A percentile compares a stretch with the other conserved stretches of the same genome.
Evolutionary conservation across 1,140 invertebrate species (phyloP).

Genomic region (Lamellibrachia luymesi): DNA sequence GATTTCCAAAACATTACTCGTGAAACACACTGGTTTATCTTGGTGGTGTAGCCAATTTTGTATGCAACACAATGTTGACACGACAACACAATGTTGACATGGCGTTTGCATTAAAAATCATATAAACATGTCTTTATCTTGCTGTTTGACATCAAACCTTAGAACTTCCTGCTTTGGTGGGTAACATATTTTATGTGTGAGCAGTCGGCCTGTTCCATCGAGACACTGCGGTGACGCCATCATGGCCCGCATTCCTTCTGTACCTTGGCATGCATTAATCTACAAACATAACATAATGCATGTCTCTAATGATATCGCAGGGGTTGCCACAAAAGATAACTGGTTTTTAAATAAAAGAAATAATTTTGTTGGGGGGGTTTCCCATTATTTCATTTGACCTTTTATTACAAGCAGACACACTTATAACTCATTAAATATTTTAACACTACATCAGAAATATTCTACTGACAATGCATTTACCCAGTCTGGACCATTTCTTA

Average conservation of each 20-base stretch:
- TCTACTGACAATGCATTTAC: constrained; percentile 54
- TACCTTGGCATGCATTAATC: constrained; percentile 84
- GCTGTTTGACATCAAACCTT: constrained; percentile 27
- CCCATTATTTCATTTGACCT: background rate
- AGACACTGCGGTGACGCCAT: constrained; percentile 88
- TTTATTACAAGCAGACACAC: background rate
- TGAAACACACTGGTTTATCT: constrained; percentile 15
- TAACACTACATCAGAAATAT: background rate
- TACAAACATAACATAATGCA: constrained; percentile 47
- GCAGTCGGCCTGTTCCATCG: constrained; percentile 63
- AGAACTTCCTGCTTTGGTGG: constrained; percentile 36
- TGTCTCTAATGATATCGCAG: background rate
- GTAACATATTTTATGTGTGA: constrained; percentile 43
- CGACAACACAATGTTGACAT: no score
- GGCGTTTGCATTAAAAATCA: background rate
- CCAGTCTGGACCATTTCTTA: constrained; percentile 96
- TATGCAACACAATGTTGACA: no score
- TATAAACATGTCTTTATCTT: background rate
- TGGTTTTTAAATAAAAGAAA: background rate
- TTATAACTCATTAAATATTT: background rate
- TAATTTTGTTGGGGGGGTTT: background rate
- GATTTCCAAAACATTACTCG: constrained; percentile 21
- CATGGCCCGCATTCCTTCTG: constrained; percentile 68
- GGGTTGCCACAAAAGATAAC: background rate
- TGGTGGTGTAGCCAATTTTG: no score